These are phyloP conservation scores for Pagrus major DNA, from an alignment of 2,113 vertebrate species.

Conservation along the genomic window DNA sequence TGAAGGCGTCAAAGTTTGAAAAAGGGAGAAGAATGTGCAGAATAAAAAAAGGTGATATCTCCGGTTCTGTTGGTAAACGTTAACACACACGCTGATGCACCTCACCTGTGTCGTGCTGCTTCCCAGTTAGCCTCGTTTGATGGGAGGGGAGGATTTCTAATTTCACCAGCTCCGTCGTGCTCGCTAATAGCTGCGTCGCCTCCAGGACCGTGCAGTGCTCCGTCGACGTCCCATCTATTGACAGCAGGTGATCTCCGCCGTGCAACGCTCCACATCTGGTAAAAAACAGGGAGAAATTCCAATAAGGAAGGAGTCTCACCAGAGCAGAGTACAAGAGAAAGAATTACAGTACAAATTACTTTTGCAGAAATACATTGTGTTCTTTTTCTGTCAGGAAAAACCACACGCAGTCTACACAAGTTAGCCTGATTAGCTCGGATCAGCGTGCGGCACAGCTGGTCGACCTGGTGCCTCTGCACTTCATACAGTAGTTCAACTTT, in stretches of 20 bases:
- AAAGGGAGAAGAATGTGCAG: no score
- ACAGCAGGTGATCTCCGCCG: slow-evolving; percentile 93
- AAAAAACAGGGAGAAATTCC: not conserved
- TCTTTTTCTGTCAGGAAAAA: not conserved
- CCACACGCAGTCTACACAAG: not conserved
- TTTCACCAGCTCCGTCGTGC: slow-evolving; percentile 90
- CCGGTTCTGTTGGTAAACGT: no score
- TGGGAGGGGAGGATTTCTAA: slow-evolving; percentile 93
- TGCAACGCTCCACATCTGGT: slow-evolving; percentile 92
- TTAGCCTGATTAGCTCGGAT: not conserved
- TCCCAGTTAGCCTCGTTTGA: slow-evolving; percentile 88
- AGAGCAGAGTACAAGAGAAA: not conserved
- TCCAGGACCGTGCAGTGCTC: slow-evolving; percentile 95
- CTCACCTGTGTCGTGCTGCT: slow-evolving; percentile 92
- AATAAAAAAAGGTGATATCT: no score
- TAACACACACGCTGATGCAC: not conserved
- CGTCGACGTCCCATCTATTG: slow-evolving; percentile 95
- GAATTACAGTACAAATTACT: no score
- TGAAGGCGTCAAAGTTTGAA: no score
- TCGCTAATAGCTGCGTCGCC: slow-evolving; percentile 93
- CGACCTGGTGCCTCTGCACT: not conserved
- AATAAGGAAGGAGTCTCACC: not conserved
- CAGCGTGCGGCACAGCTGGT: not conserved
- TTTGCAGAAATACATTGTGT: not conserved
- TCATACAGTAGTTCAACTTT: not conserved